Evolutionary conservation across 2,888 invertebrate genomes (phyloP).

Genomic region (Spicauda simplicius): DNA sequence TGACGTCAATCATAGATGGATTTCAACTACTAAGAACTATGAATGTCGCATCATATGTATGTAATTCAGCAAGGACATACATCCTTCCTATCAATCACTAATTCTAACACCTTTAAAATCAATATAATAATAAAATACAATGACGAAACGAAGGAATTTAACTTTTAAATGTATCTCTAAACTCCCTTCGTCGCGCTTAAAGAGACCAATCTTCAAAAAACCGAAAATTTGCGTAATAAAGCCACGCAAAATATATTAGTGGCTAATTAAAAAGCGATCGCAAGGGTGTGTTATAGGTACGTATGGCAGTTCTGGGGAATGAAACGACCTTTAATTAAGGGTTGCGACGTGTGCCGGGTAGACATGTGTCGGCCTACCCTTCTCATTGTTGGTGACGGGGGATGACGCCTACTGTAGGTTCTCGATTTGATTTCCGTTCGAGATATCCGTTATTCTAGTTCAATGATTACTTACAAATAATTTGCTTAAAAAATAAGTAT

Average conservation of each 20-base stretch:
- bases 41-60: too few species aligned
- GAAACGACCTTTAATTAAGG: conserved; percentile 72
- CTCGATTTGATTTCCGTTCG: conserved; percentile 19
- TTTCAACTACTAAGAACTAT: too few species aligned
- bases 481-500: too few species aligned
- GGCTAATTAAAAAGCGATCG: conserved; percentile 72
- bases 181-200: too few species aligned
- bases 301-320: conserved; percentile 48
- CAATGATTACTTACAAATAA: too few species aligned
- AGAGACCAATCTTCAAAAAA: neutral
- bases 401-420: conserved; percentile 41
- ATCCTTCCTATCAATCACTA: too few species aligned
- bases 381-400: conserved; percentile 62
- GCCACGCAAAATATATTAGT: conserved; percentile 48
- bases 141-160: too few species aligned
- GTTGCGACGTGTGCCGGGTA: conserved; percentile 46
- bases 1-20: too few species aligned
- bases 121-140: too few species aligned
- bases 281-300: conserved; percentile 46
- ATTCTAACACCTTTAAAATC: too few species aligned
- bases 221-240: neutral
- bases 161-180: too few species aligned
- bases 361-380: conserved; percentile 64
- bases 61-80: too few species aligned
- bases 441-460: neutral